Percentiles rank a stretch among this genome's conserved stretches.
Conservation (phyloP, 2,113 vertebrate species). For the Bubo scandiacus region DNA sequence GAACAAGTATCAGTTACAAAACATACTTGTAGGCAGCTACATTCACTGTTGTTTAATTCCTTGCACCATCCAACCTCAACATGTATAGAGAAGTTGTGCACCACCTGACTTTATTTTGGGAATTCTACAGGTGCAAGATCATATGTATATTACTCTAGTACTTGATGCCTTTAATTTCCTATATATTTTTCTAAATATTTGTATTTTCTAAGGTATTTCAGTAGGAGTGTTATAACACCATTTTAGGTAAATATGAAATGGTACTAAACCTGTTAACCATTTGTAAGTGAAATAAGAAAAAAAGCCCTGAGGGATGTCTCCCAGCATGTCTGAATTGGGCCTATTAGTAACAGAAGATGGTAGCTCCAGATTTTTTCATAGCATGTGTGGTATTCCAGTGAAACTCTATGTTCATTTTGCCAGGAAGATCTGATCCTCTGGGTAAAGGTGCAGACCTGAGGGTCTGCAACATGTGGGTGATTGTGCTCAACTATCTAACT, state of each 20-base stretch:
- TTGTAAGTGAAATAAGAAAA: constrained; percentile 27
- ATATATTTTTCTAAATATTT: background rate
- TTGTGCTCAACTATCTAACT: background rate
- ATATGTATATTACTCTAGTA: background rate
- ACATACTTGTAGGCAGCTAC: background rate
- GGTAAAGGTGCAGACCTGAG: too few relatives aligned
- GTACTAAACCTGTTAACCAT: background rate
- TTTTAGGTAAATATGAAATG: constrained; percentile 21
- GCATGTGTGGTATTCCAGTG: background rate
- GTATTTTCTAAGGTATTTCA: background rate
- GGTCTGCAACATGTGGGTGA: background rate
- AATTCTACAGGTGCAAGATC: background rate
- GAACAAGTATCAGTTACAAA: background rate
- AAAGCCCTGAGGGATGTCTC: background rate
- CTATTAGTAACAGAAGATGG: background rate
- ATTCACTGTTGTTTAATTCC: background rate
- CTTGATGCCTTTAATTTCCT: background rate
- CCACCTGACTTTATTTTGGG: background rate
- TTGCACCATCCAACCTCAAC: background rate
- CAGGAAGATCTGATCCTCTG: background rate
- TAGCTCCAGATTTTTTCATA: constrained; percentile 1
- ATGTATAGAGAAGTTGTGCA: background rate
- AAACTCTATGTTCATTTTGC: background rate
- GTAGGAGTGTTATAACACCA: background rate
- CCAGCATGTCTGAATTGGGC: background rate